Base-by-base conservation (phyloP, 2,113 vertebrate genomes). In the Muntiacus muntjak region DNA sequence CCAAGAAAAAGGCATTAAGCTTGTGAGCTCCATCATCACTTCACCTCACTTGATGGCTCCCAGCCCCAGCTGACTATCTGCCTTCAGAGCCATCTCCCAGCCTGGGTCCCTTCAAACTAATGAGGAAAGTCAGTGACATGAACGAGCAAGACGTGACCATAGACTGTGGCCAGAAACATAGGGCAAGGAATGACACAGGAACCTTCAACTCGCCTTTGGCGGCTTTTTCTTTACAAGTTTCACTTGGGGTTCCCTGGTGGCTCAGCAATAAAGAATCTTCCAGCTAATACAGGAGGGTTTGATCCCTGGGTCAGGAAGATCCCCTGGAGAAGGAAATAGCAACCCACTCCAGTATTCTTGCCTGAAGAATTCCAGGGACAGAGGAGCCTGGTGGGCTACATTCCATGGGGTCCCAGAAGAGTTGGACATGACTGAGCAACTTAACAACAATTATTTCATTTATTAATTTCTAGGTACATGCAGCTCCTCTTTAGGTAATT, bases 101-200 rank as follows among this genome's bases (percentile, higher is more conserved):
- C 60, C 55, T 1, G 23, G 40, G 57, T 26, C 78, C 78, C 62
- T 15, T 64, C 62, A 90, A 57, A 55, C 64, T 45, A 40, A 87
- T 3, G 11, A 52, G 55, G 47, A 60, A n/a, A 60, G n/a, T 9
- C n/a, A 57, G 40, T 7, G 45, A 47, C 43, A 1, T 0, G 5
- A 85, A 45, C 54, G n/a, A 45, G 16, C 43, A 60, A 9, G 1
- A 15, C 43, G 12, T 2, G 47, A 26, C 45, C 60, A 45, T 0
- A 25, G 64, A 33, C 36, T 21, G 1, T 13, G n/a, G 79, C 7
- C 5, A 91, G 94, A 83, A 85, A 74, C 26, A 7, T 3, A 2
- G 45, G 43, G 36, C 45, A 36, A 50, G 67, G 67, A 78, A 50
- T 0, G 11, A 58, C 28, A 16, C 0, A 4, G 28, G 19, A 36